Evolutionary conservation across 2,797 vertebrate species (phyloP).

Genomic region (Neopelma chrysocephalum): DNA sequence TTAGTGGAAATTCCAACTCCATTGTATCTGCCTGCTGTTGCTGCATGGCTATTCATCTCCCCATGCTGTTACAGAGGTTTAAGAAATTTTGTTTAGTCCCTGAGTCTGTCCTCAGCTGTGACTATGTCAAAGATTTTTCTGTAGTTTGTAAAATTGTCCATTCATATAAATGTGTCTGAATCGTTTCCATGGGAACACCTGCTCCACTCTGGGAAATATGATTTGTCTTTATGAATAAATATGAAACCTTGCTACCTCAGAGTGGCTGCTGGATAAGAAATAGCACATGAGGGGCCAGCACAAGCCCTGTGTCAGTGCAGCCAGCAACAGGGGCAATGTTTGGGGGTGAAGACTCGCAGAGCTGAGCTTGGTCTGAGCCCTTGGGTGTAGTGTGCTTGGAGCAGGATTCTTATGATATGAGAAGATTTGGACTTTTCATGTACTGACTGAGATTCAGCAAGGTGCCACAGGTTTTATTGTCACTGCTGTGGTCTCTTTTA

Average conservation of each 20-base stretch:
- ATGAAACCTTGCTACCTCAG: background rate
- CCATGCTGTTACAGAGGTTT: background rate
- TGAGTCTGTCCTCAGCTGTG: background rate
- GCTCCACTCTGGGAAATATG: background rate
- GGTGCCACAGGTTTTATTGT: background rate
- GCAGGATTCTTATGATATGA: background rate
- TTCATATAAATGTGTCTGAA: slow-evolving; percentile 24
- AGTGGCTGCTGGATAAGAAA: background rate
- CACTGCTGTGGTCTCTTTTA: background rate
- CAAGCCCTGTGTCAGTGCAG: background rate
- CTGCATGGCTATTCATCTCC: background rate
- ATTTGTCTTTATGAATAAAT: slow-evolving; percentile 30
- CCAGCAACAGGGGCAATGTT: background rate
- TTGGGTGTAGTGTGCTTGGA: background rate
- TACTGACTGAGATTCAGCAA: background rate
- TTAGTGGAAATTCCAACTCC: background rate
- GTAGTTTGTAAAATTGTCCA: background rate
- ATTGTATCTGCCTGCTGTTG: background rate
- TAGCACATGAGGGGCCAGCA: background rate
- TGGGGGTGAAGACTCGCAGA: background rate
- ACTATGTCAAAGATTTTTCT: background rate
- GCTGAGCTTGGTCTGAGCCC: background rate
- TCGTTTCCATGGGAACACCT: slow-evolving; percentile 31
- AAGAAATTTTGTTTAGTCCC: background rate
- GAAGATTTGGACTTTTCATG: background rate